Base-by-base conservation (phyloP, 2,888 invertebrate species). In the Itoplectis maculator region DNA sequence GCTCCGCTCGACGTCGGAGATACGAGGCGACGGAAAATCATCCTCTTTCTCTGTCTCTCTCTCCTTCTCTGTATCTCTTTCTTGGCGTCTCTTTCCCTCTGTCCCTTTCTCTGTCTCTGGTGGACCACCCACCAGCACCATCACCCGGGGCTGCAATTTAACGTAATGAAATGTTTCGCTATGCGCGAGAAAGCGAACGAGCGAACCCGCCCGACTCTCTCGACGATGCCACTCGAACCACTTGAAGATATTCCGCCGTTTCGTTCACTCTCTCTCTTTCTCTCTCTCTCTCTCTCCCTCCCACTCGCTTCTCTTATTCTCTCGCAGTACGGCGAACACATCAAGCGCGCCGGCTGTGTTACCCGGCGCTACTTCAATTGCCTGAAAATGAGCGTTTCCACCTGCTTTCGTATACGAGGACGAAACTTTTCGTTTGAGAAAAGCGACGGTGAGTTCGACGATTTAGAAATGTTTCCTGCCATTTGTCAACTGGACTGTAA, bases 151-250 rank as follows among this genome's bases (percentile, higher is more conserved):
- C 81, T 72, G 80, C 76, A 80, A 82, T 82, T 88, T 86, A 82
- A 82, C 85, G 83, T 87, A 86, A 88, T 88, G 88, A 88, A 88
- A 88, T 85, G 87, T 82, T 86, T 81, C 76, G 51, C 78, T 78
- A 76, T 76, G 56, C 29, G 72, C 75, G 63, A 66, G 47, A 76
- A 61, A 54, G 68, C 75, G 49, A 66, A 63, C 45, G 49, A 56
- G 65, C 70, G 40, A 61, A 63, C 63, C n/a, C n/a, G 69, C 40
- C 82, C 75, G 75, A 79, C 63, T 82, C 40, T n/a, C n/a, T n/a
- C n/a, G n/a, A n/a, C 37, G 35, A 65, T 45, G 75, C 75, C 40
- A 65, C 75, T 79, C 49, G 75, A 79, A 70, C 49, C 74, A 45
- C 66, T 70, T 13, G 66, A n/a, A 61, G 51, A 61, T 82, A n/a